phyloP scores from a whole-genome alignment of 1,140 invertebrate species.

The Aphis gossypii region DNA sequence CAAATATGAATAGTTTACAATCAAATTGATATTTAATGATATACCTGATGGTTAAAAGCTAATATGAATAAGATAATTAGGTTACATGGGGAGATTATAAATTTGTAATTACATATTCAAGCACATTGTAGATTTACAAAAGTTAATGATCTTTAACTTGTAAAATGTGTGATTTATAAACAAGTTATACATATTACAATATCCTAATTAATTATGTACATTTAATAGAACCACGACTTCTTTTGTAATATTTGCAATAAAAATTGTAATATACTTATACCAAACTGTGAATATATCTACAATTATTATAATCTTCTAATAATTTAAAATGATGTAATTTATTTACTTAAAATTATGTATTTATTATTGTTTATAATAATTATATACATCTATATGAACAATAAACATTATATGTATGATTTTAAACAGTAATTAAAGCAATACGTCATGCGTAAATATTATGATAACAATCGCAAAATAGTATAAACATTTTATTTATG shows the following conservation, averaged over 20 bases:
- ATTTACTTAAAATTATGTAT: fast-evolving
- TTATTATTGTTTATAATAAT: background rate
- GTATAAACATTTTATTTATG: background rate
- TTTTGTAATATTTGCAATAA: too few species aligned
- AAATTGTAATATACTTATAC: too few species aligned
- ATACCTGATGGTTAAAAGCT: background rate
- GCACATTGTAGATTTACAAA: background rate
- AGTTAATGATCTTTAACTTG: background rate
- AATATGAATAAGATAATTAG: background rate
- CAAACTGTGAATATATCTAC: background rate
- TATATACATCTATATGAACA: too few species aligned
- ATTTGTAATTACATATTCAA: background rate
- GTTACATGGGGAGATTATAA: background rate
- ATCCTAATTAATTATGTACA: background rate
- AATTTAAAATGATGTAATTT: background rate
- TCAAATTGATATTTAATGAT: background rate
- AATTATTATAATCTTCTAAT: background rate
- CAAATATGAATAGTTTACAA: background rate
- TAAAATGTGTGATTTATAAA: background rate
- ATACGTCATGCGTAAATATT: too few species aligned
- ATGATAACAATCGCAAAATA: background rate
- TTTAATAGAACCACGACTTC: background rate
- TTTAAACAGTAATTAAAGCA: too few species aligned
- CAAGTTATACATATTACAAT: background rate
- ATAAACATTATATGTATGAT: too few species aligned